Conservation (phyloP, 2,113 vertebrate genomes). For the Miniopterus natalensis region DNA sequence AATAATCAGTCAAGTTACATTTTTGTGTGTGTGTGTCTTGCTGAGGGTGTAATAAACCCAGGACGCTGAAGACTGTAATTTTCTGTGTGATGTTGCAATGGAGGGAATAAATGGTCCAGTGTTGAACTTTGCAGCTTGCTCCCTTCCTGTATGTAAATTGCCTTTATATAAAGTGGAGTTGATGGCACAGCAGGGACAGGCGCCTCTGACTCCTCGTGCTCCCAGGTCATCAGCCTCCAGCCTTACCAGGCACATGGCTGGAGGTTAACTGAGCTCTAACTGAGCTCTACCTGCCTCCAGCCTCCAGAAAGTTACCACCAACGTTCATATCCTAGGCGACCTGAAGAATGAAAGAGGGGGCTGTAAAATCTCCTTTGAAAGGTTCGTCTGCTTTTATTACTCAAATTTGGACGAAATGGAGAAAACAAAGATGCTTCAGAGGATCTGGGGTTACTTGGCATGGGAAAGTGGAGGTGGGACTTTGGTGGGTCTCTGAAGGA, state of each 20-base stretch:
- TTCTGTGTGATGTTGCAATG: slow-evolving; percentile 87
- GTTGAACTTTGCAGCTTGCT: slow-evolving; percentile 86
- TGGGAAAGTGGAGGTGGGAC: neutral
- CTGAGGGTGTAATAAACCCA: slow-evolving; percentile 76
- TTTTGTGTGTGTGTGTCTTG: slow-evolving; percentile 74
- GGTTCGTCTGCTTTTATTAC: slow-evolving; percentile 84
- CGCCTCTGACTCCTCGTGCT: slow-evolving; percentile 40
- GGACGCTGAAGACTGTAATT: slow-evolving; percentile 80
- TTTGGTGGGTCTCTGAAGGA: neutral
- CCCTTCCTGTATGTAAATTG: slow-evolving; percentile 86
- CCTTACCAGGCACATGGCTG: slow-evolving; percentile 62
- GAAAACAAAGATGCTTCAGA: neutral
- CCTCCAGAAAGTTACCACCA: slow-evolving; percentile 40
- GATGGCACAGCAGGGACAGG: slow-evolving; percentile 73
- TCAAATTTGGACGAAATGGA: neutral
- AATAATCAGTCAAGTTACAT: slow-evolving; percentile 77
- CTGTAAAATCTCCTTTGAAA: slow-evolving; percentile 88
- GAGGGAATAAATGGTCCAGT: slow-evolving; percentile 82
- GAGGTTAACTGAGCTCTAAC: neutral
- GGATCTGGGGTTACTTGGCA: neutral
- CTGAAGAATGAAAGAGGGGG: slow-evolving; percentile 86
- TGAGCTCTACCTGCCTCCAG: slow-evolving; percentile 34
- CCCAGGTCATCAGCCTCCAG: slow-evolving; percentile 70
- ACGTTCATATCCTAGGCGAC: neutral
- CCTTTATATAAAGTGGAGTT: slow-evolving; percentile 80